These are phyloP conservation scores for Dynastes maya DNA, from an alignment of 2,888 invertebrate genomes.

Conservation along the genomic window DNA sequence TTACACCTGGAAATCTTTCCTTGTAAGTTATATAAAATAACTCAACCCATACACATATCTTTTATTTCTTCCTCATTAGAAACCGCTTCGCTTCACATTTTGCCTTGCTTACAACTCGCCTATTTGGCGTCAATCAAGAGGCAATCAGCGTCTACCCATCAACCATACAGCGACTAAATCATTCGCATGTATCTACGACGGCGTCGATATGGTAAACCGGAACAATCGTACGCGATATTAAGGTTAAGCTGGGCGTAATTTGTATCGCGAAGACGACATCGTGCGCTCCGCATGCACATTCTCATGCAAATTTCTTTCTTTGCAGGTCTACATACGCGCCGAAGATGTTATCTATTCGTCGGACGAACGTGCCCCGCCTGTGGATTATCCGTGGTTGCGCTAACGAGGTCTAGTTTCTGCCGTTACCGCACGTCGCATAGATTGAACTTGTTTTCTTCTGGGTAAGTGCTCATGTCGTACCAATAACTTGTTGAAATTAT, in stretches of 20 bases:
- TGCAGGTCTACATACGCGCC: constrained; percentile 47
- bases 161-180: neutral
- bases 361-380: constrained; percentile 45
- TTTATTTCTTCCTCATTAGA: too few species aligned
- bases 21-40: too few species aligned
- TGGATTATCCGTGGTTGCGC: constrained; percentile 15
- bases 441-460: neutral
- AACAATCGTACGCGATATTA: constrained; percentile 12
- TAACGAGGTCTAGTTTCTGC: constrained; percentile 39
- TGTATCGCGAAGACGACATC: constrained; percentile 22
- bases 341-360: constrained; percentile 51
- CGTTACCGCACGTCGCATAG: constrained; percentile 26
- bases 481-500: neutral
- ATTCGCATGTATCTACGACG: neutral
- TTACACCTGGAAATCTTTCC: too few species aligned
- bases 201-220: constrained; percentile 2
- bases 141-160: neutral
- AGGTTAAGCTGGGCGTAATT: constrained; percentile 11
- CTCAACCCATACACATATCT: too few species aligned
- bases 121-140: neutral
- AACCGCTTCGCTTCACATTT: neutral
- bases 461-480: constrained; percentile 16
- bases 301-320: constrained; percentile 53
- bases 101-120: neutral
- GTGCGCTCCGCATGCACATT: constrained; percentile 33